phyloP scores from a whole-genome alignment of 1,140 invertebrate species.

The Leucophenga varia region DNA sequence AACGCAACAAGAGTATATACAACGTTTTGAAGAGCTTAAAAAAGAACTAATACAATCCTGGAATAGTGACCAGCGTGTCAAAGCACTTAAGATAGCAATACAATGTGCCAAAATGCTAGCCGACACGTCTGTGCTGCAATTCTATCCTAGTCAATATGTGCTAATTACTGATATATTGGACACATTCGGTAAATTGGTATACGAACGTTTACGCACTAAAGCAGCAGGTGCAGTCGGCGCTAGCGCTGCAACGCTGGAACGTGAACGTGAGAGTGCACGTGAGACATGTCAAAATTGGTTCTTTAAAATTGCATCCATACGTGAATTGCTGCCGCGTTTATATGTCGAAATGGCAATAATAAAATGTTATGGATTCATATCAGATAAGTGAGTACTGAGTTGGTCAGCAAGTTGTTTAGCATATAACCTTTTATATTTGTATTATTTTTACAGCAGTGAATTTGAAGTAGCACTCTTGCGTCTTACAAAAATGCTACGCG shows the following conservation, averaged over 20 bases:
- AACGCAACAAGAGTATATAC: slow-evolving; percentile 88
- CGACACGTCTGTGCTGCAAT: slow-evolving; percentile 84
- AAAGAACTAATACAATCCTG: slow-evolving; percentile 87
- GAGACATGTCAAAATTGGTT: slow-evolving; percentile 99
- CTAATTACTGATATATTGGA: slow-evolving; percentile 94
- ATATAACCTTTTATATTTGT: background rate
- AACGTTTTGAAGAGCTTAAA: slow-evolving; percentile 85
- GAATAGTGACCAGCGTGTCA: slow-evolving; percentile 92
- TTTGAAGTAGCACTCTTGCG: slow-evolving; percentile 73
- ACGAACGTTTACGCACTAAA: slow-evolving; percentile 81
- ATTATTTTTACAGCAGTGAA: slow-evolving; percentile 62
- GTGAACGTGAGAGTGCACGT: slow-evolving; percentile 77
- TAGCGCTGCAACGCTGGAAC: slow-evolving; percentile 24
- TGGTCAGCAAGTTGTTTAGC: background rate
- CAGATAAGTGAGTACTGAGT: slow-evolving; percentile 59
- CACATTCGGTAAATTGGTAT: slow-evolving; percentile 92
- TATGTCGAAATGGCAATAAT: slow-evolving; percentile 94
- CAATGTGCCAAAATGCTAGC: slow-evolving; percentile 92
- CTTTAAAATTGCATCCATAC: slow-evolving; percentile 96
- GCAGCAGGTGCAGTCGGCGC: slow-evolving; percentile 62
- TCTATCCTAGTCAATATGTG: slow-evolving; percentile 98
- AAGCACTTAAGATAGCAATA: slow-evolving; percentile 94
- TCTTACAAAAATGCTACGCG: slow-evolving; percentile 82
- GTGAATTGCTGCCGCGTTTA: slow-evolving; percentile 91
- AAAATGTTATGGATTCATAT: slow-evolving; percentile 86